Conservation (phyloP, 2,113 vertebrate species). For the Struthidea cinerea region DNA sequence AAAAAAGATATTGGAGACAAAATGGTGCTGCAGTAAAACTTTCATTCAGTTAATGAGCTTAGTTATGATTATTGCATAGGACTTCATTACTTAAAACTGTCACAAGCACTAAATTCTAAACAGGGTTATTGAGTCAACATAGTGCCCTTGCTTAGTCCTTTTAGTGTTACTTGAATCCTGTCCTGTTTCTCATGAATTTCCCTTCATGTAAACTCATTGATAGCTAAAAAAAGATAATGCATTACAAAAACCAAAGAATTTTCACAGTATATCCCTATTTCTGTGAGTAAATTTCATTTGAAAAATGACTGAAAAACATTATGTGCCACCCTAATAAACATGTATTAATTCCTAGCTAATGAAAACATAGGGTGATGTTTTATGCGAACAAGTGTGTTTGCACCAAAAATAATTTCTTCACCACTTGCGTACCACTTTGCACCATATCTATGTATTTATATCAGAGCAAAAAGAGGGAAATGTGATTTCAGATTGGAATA, state of each 20-base stretch:
- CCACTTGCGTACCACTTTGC: fast-evolving
- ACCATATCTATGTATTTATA: not conserved
- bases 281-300: not conserved
- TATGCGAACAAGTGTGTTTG: not conserved
- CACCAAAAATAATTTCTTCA: not conserved
- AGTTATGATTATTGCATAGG: slow-evolving; percentile 10
- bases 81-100: not conserved
- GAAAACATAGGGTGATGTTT: not conserved
- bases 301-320: not conserved
- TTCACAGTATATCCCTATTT: not conserved
- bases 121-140: not conserved
- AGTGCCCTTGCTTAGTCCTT: not conserved
- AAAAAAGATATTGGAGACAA: not conserved
- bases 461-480: not conserved
- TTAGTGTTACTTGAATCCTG: not conserved
- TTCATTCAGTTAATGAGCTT: slow-evolving; percentile 5
- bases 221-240: not conserved
- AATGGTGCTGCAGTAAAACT: not conserved
- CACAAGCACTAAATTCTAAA: not conserved
- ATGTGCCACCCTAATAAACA: not conserved
- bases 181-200: not conserved
- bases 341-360: not conserved
- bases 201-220: not conserved
- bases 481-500: not conserved
- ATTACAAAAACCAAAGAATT: not conserved